Evolutionary conservation across 2,888 invertebrate species (phyloP).

Genomic region (Stegophylla sp.): DNA sequence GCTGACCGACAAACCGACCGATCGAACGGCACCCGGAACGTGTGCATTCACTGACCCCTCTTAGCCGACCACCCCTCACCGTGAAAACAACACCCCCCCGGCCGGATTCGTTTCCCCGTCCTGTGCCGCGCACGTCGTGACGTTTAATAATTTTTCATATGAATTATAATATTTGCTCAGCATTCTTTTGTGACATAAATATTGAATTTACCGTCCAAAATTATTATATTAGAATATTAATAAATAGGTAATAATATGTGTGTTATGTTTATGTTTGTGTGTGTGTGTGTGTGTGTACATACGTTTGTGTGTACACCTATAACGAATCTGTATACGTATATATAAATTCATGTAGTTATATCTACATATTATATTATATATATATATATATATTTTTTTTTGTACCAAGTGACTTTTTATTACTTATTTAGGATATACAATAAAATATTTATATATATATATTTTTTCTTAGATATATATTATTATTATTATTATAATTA

Average conservation of each 20-base stretch:
- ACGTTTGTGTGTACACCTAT: background rate
- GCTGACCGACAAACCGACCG: background rate
- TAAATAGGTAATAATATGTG: no score
- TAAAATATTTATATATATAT: constrained; percentile 42
- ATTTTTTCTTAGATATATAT: background rate
- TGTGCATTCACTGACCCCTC: no score
- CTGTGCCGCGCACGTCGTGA: background rate
- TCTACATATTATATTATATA: background rate
- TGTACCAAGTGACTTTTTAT: constrained; percentile 52
- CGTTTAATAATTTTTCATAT: constrained; percentile 22
- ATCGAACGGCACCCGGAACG: no score
- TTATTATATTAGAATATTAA: background rate
- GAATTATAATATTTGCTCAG: constrained; percentile 46
- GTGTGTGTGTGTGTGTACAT: background rate
- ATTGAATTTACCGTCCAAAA: constrained; percentile 48
- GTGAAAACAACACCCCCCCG: no score
- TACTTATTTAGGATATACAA: constrained; percentile 54
- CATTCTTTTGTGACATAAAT: constrained; percentile 56
- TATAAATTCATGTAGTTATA: background rate
- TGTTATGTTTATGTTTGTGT: background rate
- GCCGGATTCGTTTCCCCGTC: background rate
- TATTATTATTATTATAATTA: background rate
- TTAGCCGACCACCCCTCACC: no score
- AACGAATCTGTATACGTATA: background rate
- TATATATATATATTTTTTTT: constrained; percentile 18